A percentile compares a stretch with the other conserved stretches of the same genome.
phyloP scores from a whole-genome alignment of 2,113 vertebrate genomes.

The Vimba vimba region DNA sequence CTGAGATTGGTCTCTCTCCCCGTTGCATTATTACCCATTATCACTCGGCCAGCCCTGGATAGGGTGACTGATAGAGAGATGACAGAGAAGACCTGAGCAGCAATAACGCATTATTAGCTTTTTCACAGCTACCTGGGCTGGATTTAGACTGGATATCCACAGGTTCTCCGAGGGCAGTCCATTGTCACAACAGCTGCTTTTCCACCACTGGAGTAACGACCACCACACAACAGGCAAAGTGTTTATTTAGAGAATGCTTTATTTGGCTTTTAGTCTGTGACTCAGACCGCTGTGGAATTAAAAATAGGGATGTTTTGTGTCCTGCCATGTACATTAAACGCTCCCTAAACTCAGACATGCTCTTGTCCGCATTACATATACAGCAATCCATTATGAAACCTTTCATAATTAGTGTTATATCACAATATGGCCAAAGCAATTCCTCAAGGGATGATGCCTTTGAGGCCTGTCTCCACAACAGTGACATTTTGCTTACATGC shows the following conservation, averaged over 20 bases:
- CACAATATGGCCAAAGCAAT: conserved; percentile 68
- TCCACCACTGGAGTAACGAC: conserved; percentile 7
- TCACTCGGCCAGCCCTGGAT: conserved; percentile 72
- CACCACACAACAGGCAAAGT: conserved; percentile 8
- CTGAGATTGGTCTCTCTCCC: conserved; percentile 73
- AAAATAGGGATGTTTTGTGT: conserved; percentile 51
- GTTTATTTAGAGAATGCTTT: conserved; percentile 40
- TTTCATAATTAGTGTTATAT: conserved; percentile 33
- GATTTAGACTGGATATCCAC: conserved; percentile 81
- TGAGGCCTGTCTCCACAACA: conserved; percentile 70
- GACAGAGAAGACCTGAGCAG: conserved; percentile 73
- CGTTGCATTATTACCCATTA: conserved; percentile 80
- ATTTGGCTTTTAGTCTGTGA: conserved; percentile 42
- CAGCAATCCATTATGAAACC: neutral
- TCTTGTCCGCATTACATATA: neutral
- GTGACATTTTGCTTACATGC: conserved; percentile 80
- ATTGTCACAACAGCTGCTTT: conserved; percentile 66
- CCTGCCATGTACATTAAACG: neutral
- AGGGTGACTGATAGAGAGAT: conserved; percentile 79
- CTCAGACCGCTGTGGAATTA: conserved; percentile 62
- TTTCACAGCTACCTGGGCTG: conserved; percentile 75
- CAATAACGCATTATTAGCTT: conserved; percentile 85
- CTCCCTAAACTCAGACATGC: neutral
- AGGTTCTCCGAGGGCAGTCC: conserved; percentile 75
- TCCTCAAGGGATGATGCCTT: conserved; percentile 75